phyloP scores from a whole-genome alignment of 2,888 invertebrate species.

The Adelognathus sp. region DNA sequence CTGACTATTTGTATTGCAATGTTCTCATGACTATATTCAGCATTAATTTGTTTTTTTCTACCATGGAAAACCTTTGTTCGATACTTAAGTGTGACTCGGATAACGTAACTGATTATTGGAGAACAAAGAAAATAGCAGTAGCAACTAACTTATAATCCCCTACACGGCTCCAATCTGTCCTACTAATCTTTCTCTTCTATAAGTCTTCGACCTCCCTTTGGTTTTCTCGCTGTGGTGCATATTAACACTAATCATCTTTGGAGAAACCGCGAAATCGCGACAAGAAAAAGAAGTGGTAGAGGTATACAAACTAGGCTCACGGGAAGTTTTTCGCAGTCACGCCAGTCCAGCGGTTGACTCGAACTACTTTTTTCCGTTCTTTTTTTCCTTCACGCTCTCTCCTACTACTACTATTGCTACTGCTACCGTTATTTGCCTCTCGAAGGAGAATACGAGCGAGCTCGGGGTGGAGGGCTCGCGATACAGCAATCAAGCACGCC shows the following conservation, averaged over 20 bases:
- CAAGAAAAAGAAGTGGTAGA: not conserved
- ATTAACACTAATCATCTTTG: slow-evolving; percentile 40
- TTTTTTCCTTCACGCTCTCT: slow-evolving; percentile 12
- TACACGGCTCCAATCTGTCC: slow-evolving; percentile 29
- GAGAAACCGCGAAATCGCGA: slow-evolving; percentile 17
- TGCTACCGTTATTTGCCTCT: not conserved
- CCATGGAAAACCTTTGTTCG: too few relatives aligned
- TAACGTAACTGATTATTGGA: too few relatives aligned
- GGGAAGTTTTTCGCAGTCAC: slow-evolving; percentile 31
- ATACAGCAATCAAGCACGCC: slow-evolving; percentile 78
- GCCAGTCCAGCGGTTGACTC: slow-evolving; percentile 48
- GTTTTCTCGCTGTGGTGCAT: not conserved
- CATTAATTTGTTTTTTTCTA: too few relatives aligned
- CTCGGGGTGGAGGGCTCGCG: slow-evolving; percentile 68
- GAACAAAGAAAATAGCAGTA: too few relatives aligned
- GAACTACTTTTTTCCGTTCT: slow-evolving; percentile 49
- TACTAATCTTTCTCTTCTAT: slow-evolving; percentile 24
- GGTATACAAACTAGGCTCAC: not conserved
- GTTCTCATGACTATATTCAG: too few relatives aligned
- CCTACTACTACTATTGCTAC: not conserved
- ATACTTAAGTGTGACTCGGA: too few relatives aligned
- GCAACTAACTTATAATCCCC: too few relatives aligned
- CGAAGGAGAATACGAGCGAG: slow-evolving; percentile 61
- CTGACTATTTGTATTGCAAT: too few relatives aligned
- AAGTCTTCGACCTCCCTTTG: not conserved